These are phyloP conservation scores for Oryctes rhinoceros DNA, from an alignment of 1,140 invertebrate species.

Conservation along the genomic window DNA sequence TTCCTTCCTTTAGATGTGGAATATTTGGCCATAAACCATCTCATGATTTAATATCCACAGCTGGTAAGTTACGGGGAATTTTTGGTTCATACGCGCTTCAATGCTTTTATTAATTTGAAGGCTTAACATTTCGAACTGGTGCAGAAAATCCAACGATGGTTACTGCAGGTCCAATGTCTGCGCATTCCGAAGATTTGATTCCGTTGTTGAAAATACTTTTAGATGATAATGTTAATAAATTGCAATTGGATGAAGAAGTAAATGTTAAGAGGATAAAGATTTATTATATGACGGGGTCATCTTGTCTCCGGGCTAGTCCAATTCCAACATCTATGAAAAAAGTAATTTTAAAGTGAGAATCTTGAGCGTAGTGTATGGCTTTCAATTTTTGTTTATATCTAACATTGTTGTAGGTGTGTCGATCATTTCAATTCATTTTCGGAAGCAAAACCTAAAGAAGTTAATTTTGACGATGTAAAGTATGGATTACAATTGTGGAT, in stretches of 20 bases:
- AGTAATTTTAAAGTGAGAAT: neutral
- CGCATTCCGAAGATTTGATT: conserved; percentile 77
- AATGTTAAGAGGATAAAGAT: conserved; percentile 75
- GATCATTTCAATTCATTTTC: conserved; percentile 41
- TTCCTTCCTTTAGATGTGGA: conserved; percentile 95
- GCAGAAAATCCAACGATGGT: conserved; percentile 70
- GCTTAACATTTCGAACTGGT: conserved; percentile 69
- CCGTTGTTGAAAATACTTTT: conserved; percentile 75
- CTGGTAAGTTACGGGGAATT: conserved; percentile 43
- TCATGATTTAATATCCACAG: conserved; percentile 49
- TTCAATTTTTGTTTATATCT: neutral
- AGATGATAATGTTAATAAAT: conserved; percentile 61
- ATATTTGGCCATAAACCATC: conserved; percentile 93
- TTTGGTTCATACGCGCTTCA: conserved; percentile 29
- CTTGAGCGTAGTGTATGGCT: neutral
- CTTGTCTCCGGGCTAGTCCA: conserved; percentile 74
- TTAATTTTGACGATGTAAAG: conserved; percentile 68
- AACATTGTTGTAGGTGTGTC: conserved; percentile 6
- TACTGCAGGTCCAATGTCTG: conserved; percentile 80
- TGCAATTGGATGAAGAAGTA: conserved; percentile 65
- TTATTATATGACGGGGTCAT: conserved; percentile 79
- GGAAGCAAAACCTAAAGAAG: conserved; percentile 56
- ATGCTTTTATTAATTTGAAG: conserved; percentile 55
- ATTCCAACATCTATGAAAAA: conserved; percentile 62
- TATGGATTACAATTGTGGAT: conserved; percentile 74